phyloP scores from a whole-genome alignment of 2,797 vertebrate species.

The Florisuga fusca region DNA sequence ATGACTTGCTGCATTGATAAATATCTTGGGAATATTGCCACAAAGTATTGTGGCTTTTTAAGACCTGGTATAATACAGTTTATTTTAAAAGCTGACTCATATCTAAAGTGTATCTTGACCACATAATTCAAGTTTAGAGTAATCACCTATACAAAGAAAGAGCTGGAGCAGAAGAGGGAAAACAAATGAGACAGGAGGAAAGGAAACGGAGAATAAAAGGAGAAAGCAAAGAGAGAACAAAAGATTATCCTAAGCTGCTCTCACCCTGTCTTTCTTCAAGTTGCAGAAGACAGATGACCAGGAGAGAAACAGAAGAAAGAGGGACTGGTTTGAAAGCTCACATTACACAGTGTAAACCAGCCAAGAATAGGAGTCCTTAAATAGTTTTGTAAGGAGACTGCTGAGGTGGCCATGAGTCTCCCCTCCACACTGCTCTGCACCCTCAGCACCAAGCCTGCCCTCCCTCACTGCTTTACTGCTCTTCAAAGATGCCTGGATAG shows the following conservation, averaged over 20 bases:
- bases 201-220: not conserved
- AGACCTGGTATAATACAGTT: not conserved
- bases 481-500: not conserved
- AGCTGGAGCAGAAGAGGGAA: not conserved
- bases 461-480: rapidly evolving
- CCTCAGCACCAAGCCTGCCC: not conserved
- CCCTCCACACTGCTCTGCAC: not conserved
- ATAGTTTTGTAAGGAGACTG: not conserved
- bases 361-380: not conserved
- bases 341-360: not conserved
- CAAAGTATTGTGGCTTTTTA: not conserved
- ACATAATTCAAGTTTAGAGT: conserved; percentile 2
- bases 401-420: not conserved
- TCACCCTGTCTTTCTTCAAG: not conserved
- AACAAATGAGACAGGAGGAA: not conserved
- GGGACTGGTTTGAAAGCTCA: not conserved
- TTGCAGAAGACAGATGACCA: not conserved
- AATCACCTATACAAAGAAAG: not conserved
- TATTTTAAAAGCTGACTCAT: conserved; percentile 3
- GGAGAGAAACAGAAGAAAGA: not conserved
- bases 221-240: not conserved
- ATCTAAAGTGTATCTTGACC: not conserved
- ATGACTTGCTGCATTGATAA: conserved; percentile 4
- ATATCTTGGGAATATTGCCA: not conserved
- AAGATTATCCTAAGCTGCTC: not conserved